Evolutionary conservation across 1,140 invertebrate genomes (phyloP), one percentile per base, ranked within the genome.

Genomic region (Planococcus citri): DNA sequence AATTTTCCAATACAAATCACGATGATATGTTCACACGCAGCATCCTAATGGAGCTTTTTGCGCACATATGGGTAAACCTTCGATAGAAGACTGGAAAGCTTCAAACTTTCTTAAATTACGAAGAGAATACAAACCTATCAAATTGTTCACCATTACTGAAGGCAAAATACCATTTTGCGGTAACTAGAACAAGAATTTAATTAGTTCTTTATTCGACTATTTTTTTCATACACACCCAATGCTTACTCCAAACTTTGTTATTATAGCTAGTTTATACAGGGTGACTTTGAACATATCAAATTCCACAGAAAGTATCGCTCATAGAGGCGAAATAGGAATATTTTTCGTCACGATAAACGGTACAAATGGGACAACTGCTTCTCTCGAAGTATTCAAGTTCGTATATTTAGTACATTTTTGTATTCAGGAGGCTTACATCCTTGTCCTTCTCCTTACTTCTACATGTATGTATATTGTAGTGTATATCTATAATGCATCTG

Each of bases 261-360:
- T 71, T 81, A 80, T 51, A 90, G 89, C 83, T 69, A 83, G 82
- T 9, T 89, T 93, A 75, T 91, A 92, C 72, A 83, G 85, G 74
- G 80, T 92, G 1, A 85, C 82, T 0, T 80, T 91, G 33, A 85
- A 84, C 38, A 85, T 91, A 27, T 90, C 90, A 0, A 85, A 85
- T 70, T 86, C 87, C 0, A 79, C 83, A 20, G 86, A 87, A 73
- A 91, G 88, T 74, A 75, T 82, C 64, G 77, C 81, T 20, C 87
- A 92, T 73, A 88, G 89, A 0, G 89, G 90, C 0, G 90, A 92
- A 75, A 83, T 91, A 0, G 90, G 91, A 1, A 84, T 82, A 71
- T 82, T 90, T 61, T 80, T 83, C 1, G 79, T 92, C 17, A 83
- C 83, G 0, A 78, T 90, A 1, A 82, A 88, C n/a, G 86, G 85